Percentiles rank a stretch among this genome's conserved stretches.
These are phyloP conservation scores for Sisyra terminalis DNA, from an alignment of 2,888 invertebrate species.

Conservation along the genomic window DNA sequence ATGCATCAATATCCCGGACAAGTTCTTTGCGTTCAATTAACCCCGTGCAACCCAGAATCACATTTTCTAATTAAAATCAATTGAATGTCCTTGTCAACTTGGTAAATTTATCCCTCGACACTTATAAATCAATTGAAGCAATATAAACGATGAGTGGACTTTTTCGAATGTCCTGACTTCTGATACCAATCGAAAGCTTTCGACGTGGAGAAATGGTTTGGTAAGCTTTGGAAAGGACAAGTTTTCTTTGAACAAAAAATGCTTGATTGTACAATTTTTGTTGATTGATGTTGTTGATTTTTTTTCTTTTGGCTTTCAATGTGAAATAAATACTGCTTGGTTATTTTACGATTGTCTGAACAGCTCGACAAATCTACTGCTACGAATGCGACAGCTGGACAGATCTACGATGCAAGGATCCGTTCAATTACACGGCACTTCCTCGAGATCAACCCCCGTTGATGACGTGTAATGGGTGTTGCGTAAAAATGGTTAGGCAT, in stretches of 20 bases:
- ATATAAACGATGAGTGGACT: too few relatives aligned
- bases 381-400: constrained; percentile 92
- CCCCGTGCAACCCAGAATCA: too few relatives aligned
- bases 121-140: too few relatives aligned
- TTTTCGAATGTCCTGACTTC: too few relatives aligned
- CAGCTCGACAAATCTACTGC: constrained; percentile 81
- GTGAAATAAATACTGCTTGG: background rate
- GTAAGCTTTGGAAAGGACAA: background rate
- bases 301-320: background rate
- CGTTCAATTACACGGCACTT: constrained; percentile 82
- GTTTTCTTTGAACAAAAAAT: too few relatives aligned
- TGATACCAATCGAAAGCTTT: too few relatives aligned
- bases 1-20: too few relatives aligned
- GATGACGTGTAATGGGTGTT: constrained; percentile 82
- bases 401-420: constrained; percentile 77
- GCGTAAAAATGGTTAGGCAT: constrained; percentile 89
- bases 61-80: too few relatives aligned
- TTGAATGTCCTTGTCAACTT: too few relatives aligned
- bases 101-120: too few relatives aligned
- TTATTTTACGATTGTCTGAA: constrained; percentile 12
- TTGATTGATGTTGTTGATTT: background rate
- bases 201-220: background rate
- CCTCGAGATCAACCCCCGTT: constrained; percentile 77
- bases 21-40: too few relatives aligned
- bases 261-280: background rate